Conservation (phyloP, 2,888 invertebrate genomes). For the Plebejus anna region DNA sequence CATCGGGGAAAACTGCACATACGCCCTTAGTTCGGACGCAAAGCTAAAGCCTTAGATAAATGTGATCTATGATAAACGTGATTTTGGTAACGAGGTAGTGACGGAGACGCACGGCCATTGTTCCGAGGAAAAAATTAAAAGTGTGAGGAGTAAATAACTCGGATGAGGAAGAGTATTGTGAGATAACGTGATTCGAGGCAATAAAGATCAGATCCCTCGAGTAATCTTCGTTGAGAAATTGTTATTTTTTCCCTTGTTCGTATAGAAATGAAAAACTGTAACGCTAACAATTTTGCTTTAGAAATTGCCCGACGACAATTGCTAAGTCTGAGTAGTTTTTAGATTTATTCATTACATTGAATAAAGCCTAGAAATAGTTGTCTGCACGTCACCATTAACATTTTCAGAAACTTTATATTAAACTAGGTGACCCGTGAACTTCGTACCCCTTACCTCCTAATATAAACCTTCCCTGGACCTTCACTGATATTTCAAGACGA, state of each 20-base stretch:
- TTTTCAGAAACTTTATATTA: background rate
- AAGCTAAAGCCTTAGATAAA: constrained; percentile 72
- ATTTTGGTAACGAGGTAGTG: constrained; percentile 73
- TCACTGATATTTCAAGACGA: no score
- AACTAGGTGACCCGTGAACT: no score
- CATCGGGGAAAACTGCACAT: constrained; percentile 38
- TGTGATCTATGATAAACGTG: constrained; percentile 78
- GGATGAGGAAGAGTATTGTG: constrained; percentile 74
- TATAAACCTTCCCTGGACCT: no score
- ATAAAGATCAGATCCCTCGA: constrained; percentile 55
- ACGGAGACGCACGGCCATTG: constrained; percentile 66
- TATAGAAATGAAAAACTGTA: constrained; percentile 58
- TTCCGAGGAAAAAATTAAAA: constrained; percentile 59
- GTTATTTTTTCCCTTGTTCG: constrained; percentile 61
- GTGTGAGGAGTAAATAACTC: constrained; percentile 68
- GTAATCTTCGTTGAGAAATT: constrained; percentile 56
- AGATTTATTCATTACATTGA: background rate
- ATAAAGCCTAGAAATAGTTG: background rate
- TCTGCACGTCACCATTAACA: background rate
- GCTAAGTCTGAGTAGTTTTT: constrained; percentile 2
- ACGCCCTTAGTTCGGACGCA: constrained; percentile 38
- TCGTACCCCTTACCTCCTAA: no score
- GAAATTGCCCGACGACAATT: constrained; percentile 22
- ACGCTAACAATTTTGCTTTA: constrained; percentile 40
- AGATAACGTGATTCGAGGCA: constrained; percentile 73